Base-by-base conservation (phyloP, 2,797 vertebrate genomes). In the Phoeniculus purpureus region DNA sequence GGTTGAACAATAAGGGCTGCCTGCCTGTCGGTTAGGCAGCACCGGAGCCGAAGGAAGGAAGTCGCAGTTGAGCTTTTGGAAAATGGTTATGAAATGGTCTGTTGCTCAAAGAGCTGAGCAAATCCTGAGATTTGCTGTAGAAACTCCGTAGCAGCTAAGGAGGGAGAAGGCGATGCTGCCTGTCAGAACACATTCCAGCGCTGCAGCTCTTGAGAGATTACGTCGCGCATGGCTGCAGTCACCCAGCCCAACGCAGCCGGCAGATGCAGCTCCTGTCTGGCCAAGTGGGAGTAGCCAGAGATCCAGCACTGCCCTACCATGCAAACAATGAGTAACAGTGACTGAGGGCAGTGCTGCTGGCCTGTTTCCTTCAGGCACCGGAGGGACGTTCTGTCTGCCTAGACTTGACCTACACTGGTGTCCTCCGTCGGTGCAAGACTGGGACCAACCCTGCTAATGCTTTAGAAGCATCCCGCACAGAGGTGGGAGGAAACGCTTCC, bases 281-380 rank as follows among this genome's bases (percentile, higher is more conserved):
- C 61, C 81, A 94, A 64, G 32, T 89, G 87, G 79, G 84, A 95
- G 81, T 74, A 59, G 80, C 81, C 81, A 81, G 60, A 85, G 65
- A 52, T 85, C 58, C 61, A 74, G 45, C 83, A 87, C 47, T 92
- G 71, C 23, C 84, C 32, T 61, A 58, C 55, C 51, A 66, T 31
- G 68, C 68, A 86, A 91, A 79, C 89, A 85, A 31, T 81, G 56
- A 90, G 62, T 85, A 87, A 72, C 10, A 47, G 34, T 55, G 85
- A 93, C 77, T 64, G 67, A 81, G 71, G 43, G 51, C 92, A 83
- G 70, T 84, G 32, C 61, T 83, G 40, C 54, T 65, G 26, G 14
- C 3, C 8, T 15, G 48, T 67, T 91, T 81, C 51, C 2, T 47
- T 32, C 9, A 31, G 45, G n/a, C 78, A 9, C 26, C 70, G n/a